Conservation (phyloP, 2,113 vertebrate species). For the Neopipo cinnamomea region DNA sequence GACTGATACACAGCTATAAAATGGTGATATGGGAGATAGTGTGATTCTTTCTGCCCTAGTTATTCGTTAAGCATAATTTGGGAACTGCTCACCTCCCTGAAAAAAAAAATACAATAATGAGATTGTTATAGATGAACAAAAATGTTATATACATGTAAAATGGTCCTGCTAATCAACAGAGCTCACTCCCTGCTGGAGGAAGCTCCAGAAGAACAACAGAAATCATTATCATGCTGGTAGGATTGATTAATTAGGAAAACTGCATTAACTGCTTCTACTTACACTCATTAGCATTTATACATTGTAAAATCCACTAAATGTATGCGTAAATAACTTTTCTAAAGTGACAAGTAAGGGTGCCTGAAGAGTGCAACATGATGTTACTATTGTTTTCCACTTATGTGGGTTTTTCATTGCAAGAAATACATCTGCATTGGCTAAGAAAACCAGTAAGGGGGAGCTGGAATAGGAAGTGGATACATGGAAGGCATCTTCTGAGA, state of each 20-base stretch:
- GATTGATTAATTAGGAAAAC: slow-evolving; percentile 66
- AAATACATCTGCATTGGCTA: neutral
- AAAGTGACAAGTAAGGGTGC: slow-evolving; percentile 40
- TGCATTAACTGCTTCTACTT: slow-evolving; percentile 47
- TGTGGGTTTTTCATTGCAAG: neutral
- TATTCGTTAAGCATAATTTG: neutral
- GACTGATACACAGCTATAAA: neutral
- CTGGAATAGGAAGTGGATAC: neutral
- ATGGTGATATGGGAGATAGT: neutral
- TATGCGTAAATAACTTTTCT: slow-evolving; percentile 28
- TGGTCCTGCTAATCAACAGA: slow-evolving; percentile 54
- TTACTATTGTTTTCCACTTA: neutral
- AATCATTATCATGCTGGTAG: slow-evolving; percentile 48
- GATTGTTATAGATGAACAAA: slow-evolving; percentile 45
- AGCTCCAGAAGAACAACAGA: slow-evolving; percentile 51
- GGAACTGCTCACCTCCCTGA: neutral
- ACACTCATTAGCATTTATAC: slow-evolving; percentile 61
- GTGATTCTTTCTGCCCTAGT: neutral
- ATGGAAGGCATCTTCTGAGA: neutral
- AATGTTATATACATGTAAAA: slow-evolving; percentile 48
- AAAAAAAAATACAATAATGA: neutral
- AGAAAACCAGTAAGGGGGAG: neutral
- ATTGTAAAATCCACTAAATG: slow-evolving; percentile 6
- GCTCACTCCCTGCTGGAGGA: slow-evolving; percentile 42
- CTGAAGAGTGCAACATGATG: slow-evolving; percentile 8